Base-by-base conservation (phyloP, 2,888 invertebrate genomes). In the Hesperia comma region DNA sequence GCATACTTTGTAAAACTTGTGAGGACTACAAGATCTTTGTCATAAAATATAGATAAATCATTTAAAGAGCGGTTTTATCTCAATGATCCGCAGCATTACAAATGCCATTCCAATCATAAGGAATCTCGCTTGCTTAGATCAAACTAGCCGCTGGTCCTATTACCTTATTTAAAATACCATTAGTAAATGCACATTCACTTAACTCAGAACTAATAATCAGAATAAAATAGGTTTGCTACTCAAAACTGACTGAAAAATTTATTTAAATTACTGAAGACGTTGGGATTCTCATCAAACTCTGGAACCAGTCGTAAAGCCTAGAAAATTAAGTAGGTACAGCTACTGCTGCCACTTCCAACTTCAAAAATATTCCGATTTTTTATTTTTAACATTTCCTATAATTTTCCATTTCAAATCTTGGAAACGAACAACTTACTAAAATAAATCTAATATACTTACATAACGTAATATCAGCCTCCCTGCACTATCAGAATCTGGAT, bases 151-250 rank as follows among this genome's bases (percentile, higher is more conserved):
- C 55, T 15, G 55, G 33, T 33, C 55, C 55, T 8, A 15, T 33
- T 12, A 55, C 37, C 33, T 55, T 55, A 55, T 55, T 55, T 55
- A 55, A 55, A n/a, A n/a, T n/a, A n/a, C 40, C 40, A n/a, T n/a
- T n/a, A n/a, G n/a, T n/a, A n/a, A n/a, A 40, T 6, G n/a, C n/a
- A n/a, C n/a, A n/a, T n/a, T n/a, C n/a, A n/a, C 40, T 40, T 40
- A n/a, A n/a, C n/a, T n/a, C n/a, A n/a, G n/a, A n/a, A n/a, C n/a
- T n/a, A n/a, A n/a, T n/a, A n/a, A n/a, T n/a, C n/a, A n/a, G n/a
- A n/a, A n/a, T n/a, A n/a, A n/a, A n/a, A n/a, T n/a, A n/a, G n/a
- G n/a, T n/a, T n/a, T n/a, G n/a, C n/a, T n/a, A n/a, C n/a, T n/a
- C n/a, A n/a, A n/a, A n/a, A n/a, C n/a, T n/a, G n/a, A n/a, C n/a